phyloP scores from a whole-genome alignment of 2,113 vertebrate species.

The Apteryx mantelli region DNA sequence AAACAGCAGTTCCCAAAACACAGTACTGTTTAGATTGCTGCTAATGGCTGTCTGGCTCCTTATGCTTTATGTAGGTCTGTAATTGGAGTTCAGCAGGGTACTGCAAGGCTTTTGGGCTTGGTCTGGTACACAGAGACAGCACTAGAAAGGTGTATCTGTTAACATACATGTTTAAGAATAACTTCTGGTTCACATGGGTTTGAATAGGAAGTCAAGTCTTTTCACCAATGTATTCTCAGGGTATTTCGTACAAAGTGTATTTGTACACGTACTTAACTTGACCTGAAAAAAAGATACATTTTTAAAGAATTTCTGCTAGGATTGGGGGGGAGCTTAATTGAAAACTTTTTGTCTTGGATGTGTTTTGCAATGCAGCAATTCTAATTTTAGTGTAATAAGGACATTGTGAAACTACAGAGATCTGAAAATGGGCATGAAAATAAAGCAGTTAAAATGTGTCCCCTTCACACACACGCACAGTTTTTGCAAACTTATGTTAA shows the following conservation, averaged over 20 bases:
- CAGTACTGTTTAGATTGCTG: background rate
- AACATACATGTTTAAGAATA: fast-evolving
- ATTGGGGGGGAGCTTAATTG: constrained; percentile 13
- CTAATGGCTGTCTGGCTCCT: constrained; percentile 8
- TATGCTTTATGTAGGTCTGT: background rate
- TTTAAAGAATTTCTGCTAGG: background rate
- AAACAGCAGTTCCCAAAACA: constrained; percentile 4
- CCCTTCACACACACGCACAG: background rate
- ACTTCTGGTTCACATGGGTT: background rate
- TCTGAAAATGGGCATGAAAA: constrained; percentile 43
- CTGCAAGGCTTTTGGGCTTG: fast-evolving
- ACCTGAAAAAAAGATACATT: background rate
- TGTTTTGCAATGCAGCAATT: background rate
- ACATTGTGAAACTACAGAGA: constrained; percentile 32
- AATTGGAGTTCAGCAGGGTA: background rate
- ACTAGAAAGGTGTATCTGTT: background rate
- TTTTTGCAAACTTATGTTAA: background rate
- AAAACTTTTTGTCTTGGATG: constrained; percentile 8
- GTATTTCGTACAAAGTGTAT: background rate
- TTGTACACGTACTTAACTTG: background rate
- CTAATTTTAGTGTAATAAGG: constrained; percentile 25
- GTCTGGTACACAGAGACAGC: background rate
- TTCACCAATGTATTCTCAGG: fast-evolving
- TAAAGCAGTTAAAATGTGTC: constrained; percentile 9
- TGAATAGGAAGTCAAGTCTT: background rate